Evolutionary conservation across 2,113 vertebrate species (phyloP).

Genomic region (Myiopsitta monachus): DNA sequence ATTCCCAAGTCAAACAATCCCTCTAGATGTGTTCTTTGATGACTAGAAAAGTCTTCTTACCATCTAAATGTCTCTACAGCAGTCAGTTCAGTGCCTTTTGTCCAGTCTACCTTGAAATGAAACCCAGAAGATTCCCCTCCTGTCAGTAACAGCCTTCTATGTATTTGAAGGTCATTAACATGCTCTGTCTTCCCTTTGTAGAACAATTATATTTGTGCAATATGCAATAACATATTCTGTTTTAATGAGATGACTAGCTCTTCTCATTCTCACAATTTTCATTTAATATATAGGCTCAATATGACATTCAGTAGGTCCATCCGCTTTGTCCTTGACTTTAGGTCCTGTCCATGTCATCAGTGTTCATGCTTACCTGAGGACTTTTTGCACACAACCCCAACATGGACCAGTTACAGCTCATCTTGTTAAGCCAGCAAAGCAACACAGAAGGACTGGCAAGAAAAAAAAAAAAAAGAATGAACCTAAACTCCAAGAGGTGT

Average conservation of each 20-base stretch:
- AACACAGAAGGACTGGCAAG: neutral
- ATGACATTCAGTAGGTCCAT: neutral
- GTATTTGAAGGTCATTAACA: neutral
- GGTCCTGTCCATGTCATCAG: neutral
- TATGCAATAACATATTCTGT: neutral
- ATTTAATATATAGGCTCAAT: neutral
- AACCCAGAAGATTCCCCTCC: neutral
- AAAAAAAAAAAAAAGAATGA: neutral
- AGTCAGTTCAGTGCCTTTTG: neutral
- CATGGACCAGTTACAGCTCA: neutral
- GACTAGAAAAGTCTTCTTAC: neutral
- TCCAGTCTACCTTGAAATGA: neutral
- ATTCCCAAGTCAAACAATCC: neutral
- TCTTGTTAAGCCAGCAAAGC: neutral
- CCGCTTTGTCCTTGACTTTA: neutral
- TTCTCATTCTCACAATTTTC: neutral
- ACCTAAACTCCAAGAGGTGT: neutral
- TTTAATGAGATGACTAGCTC: neutral
- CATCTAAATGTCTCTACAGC: neutral
- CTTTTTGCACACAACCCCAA: neutral
- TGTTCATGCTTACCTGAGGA: too few relatives aligned
- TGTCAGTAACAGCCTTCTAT: neutral
- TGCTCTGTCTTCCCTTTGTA: neutral
- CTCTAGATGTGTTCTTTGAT: neutral
- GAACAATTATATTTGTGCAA: neutral